These are phyloP conservation scores for Bettongia penicillata DNA, from an alignment of 2,113 vertebrate genomes.

Conservation along the genomic window DNA sequence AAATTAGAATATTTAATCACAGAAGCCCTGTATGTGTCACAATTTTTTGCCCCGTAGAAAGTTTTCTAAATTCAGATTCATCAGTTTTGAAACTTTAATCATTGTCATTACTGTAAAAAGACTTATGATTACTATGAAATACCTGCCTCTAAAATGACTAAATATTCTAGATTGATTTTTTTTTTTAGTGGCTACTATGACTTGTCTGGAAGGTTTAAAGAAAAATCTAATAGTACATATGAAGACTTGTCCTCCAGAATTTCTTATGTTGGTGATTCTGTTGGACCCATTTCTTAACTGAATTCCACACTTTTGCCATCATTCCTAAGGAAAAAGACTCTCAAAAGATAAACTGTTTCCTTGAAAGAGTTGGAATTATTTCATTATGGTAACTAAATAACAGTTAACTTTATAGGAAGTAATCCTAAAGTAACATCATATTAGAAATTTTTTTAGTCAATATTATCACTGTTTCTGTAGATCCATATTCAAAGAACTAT, in stretches of 20 bases:
- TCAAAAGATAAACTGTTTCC: neutral
- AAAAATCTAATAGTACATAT: neutral
- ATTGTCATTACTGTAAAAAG: neutral
- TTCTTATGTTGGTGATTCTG: accelerated
- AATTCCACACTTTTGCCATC: neutral
- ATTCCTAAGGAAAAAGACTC: neutral
- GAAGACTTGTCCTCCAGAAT: neutral
- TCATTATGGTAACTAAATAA: neutral
- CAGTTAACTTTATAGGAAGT: neutral
- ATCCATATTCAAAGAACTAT: neutral
- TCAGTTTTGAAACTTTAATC: no score
- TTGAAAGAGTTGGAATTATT: no score
- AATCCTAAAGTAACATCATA: neutral
- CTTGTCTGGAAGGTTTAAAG: neutral
- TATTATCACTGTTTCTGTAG: neutral
- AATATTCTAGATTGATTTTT: neutral
- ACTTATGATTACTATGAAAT: neutral
- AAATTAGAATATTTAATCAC: accelerated
- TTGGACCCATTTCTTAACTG: neutral
- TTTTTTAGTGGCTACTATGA: neutral
- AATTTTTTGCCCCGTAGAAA: neutral
- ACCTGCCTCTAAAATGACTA: neutral
- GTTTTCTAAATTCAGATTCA: neutral
- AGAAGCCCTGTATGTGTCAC: neutral
- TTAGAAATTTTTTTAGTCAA: neutral